phyloP scores from a whole-genome alignment of 2,113 vertebrate genomes.

The Asarcornis scutulata region DNA sequence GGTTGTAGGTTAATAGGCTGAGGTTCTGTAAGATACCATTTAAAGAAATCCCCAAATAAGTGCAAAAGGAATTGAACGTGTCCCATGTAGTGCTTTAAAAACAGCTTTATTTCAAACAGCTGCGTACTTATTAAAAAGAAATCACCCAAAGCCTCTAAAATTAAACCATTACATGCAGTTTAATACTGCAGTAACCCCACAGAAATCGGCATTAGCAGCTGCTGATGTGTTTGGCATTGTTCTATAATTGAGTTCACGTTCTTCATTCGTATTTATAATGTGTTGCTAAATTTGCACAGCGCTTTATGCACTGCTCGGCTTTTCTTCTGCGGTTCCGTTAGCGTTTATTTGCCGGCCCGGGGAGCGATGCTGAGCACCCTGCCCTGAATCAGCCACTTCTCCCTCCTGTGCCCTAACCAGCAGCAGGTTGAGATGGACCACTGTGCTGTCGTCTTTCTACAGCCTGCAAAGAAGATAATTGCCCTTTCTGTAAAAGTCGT shows the following conservation, averaged over 20 bases:
- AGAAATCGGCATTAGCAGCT: neutral
- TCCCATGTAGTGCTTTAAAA: neutral
- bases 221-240: neutral
- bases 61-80: neutral
- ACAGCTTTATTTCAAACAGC: neutral
- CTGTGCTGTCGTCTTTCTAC: neutral
- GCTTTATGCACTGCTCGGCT: neutral
- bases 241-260: neutral
- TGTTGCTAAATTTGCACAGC: neutral
- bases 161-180: conserved; percentile 20
- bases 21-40: neutral
- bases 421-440: neutral
- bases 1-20: neutral
- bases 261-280: neutral
- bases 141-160: neutral
- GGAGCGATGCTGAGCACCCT: fast-evolving
- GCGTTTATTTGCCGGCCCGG: neutral
- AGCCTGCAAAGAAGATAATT: neutral
- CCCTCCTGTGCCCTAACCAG: neutral
- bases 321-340: neutral
- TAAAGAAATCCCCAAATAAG: neutral
- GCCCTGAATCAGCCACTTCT: neutral
- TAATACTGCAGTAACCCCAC: neutral
- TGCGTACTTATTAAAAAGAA: conserved; percentile 17
- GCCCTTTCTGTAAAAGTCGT: neutral